Evolutionary conservation across 1,140 invertebrate genomes (phyloP), one percentile per base, ranked within the genome.

Genomic region (Drosophila guanche): DNA sequence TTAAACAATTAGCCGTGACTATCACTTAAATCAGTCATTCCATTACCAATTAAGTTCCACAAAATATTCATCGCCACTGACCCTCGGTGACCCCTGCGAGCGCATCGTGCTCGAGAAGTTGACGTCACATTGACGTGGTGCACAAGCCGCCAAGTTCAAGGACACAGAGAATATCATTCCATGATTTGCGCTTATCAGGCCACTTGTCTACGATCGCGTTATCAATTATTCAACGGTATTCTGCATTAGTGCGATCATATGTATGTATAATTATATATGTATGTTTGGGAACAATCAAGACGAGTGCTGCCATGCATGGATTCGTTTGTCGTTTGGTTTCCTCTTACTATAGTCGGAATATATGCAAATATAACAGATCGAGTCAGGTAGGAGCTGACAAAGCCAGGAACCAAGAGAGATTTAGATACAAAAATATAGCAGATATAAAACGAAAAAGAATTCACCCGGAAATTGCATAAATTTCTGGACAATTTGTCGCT

Each of bases 101-200:
- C n/a, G 20, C 29, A 22, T 23, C 29, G 20, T 37, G 14, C n/a
- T 1, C 5, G 22, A 14, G 45, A 42, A 23, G 40, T 46, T 68
- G 63, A 68, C 63, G 63, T 69, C 66, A 69, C 48, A 23, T n/a
- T 25, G 10, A 8, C 20, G 67, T 56, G 43, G 55, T 68, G 43
- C 66, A 50, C 43, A 69, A 25, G 41, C 20, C 51, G 41, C 25
- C 62, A 69, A 69, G 66, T 68, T 69, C 66, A 69, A 68, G 66
- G 66, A 37, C 33, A 37, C 33, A 4, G 10, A 3, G 8, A 10
- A 37, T 42, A 4, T 14, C 33, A 25, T 20, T 55, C 27, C 33
- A 56, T 8, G 10, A 37, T 37, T 37, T 55, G 47, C 42, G 66
- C 62, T 69, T 68, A 69, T 69, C 66, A 69, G 50, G n/a, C 10